Evolutionary conservation across 2,888 invertebrate species (phyloP), one percentile per base, ranked within the genome.

Genomic region (Muscina levida): DNA sequence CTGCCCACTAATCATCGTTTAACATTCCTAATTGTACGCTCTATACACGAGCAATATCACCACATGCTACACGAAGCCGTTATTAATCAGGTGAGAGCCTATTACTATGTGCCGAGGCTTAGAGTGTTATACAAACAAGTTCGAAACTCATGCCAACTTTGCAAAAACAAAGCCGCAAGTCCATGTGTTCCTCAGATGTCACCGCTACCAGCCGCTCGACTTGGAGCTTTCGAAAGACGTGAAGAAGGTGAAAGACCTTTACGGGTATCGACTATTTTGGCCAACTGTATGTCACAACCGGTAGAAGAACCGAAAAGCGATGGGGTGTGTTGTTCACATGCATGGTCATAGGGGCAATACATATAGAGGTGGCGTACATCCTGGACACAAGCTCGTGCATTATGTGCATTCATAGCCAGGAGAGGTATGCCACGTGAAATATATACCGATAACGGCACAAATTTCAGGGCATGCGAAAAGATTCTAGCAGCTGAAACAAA

Each of bases 261-360:
- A 80, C 77, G 1, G 82, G 79, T 17, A 42, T 84, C 11, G 82
- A 84, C 19, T 84, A 77, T 37, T 85, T 84, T 42, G 83, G 83
- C 0, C 83, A 82, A 13, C 10, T 84, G 0, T 31, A 62, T 10
- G 82, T 81, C 3, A 62, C 68, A 11, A 48, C 82, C 15, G 83
- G 83, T 13, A 68, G 79, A 59, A 59, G 75, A 4, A 37, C 48
- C 2, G 83, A 84, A 44, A 85, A 85, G n/a, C 51, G 76, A 37
- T 84, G 83, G 83, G 79, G 79, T 1, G 83, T 82, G 13, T 37
- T 83, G 42, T 83, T 84, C 8, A 84, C 84, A 0, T 84, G 83
- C 48, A 37, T 84, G 3, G 83, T 82, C 1, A 44, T 78, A 10
- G 83, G 79, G 0, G 82, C 79, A 0, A 71, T 83, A 0, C 83